Percentiles rank a stretch among this genome's conserved stretches.
Conservation (phyloP, 2,797 vertebrate species). For the Ispidina picta region DNA sequence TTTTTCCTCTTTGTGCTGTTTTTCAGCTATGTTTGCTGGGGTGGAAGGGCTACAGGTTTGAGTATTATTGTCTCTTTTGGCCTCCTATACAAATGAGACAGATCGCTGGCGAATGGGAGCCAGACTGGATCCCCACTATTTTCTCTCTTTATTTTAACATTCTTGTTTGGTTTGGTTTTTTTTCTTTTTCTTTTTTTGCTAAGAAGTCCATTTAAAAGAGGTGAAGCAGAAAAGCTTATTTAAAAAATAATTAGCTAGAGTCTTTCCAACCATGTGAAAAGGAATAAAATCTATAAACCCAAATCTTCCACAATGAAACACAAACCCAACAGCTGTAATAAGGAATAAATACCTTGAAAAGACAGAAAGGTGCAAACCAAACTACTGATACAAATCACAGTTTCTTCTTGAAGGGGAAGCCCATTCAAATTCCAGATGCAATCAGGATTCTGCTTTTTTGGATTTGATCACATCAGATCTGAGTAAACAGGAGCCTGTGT, state of each 20-base stretch:
- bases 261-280: background rate
- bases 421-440: background rate
- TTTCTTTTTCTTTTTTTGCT: background rate
- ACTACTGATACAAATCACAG: background rate
- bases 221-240: slow-evolving; percentile 44
- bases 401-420: background rate
- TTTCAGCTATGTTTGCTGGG: background rate
- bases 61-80: background rate
- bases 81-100: background rate
- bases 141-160: background rate
- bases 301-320: background rate
- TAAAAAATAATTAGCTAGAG: slow-evolving; percentile 19
- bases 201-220: background rate
- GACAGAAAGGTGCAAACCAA: background rate
- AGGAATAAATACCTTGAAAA: background rate
- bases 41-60: background rate
- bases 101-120: background rate
- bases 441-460: background rate
- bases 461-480: background rate
- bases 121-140: background rate
- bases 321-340: background rate
- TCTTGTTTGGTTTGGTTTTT: too few species aligned
- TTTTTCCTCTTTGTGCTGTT: background rate
- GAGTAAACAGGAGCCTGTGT: background rate
- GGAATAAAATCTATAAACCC: background rate